Evolutionary conservation across 2,797 vertebrate species (phyloP), one percentile per base, ranked within the genome.

Genomic region (Xenentodon cancila): DNA sequence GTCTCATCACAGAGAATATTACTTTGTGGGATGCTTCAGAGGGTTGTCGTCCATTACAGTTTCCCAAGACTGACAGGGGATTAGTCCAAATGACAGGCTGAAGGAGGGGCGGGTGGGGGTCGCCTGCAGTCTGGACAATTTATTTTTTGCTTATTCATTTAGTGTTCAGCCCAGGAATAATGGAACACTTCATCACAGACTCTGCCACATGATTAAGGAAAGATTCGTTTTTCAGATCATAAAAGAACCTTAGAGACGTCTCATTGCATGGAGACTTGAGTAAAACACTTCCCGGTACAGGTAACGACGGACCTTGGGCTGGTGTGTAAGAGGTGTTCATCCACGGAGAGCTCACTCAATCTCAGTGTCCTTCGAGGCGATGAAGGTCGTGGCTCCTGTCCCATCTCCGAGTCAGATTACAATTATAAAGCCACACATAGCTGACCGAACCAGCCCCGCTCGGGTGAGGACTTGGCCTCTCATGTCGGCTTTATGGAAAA

Each of bases 11-110:
- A 15, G 53, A 59, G 62, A 72, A 72, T 80, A 82, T 83, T 71
- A 73, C 66, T 74, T 82, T 75, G 62, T 69, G 64, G 40, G 65
- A 80, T 78, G 77, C 77, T 81, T 78, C 75, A 75, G 77, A 85
- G 76, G 75, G 79, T 84, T 77, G 62, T 73, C 55, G 65, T 87
- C 73, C 74, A 79, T 91, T 83, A 78, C 77, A 67, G 66, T 86
- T 86, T 59, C 64, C 57, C 53, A 34, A 34, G 6, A 34, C 55
- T 78, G 84, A 86, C 81, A 82, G 82, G 72, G 68, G 81, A 88
- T 89, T 87, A 85, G 77, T 80, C 68, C 72, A 56, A 72, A 75
- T 77, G 73, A 79, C 74, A 87, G 64, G 68, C 57, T 57, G 48
- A 4, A 53, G 49, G 48, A 57, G 53, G 9, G 32, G 32, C 32